Evolutionary conservation across 2,888 invertebrate species (phyloP), one percentile per base, ranked within the genome.

Genomic region (Cheilosia pagana): DNA sequence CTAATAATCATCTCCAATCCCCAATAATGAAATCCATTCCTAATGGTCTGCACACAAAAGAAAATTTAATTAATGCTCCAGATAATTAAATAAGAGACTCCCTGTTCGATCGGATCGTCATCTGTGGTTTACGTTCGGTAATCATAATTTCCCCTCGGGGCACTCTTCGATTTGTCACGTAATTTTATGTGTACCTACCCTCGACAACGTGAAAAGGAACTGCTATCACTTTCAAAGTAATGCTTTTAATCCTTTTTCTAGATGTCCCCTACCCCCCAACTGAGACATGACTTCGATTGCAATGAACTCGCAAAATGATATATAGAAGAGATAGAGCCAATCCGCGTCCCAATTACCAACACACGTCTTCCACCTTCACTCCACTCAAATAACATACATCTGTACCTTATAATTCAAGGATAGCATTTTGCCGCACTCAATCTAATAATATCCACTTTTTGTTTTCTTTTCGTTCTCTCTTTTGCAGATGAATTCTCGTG

Each of bases 401-500:
- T 23, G 10, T 35, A 16, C 10, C 53, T 74, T 63, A 63, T 45
- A 21, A 45, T 63, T 39, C 35, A 57, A 39, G 16, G 8, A 43
- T 43, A 62, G 63, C 63, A 52, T 52, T 31, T 43, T 45, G 16
- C 21, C 5, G 7, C 31, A 59, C 31, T 41, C 45, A 60, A 48
- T 25, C 55, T 23, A 41, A 57, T 19, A 41, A 25, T 23, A 28
- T 25, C 43, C 53, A 68, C 52, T 57, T 57, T 81, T 45, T 78
- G 28, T 67, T 16, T 59, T 75, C 74, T 87, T 88, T 88, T 88
- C 88, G 89, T 88, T 88, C 87, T 87, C 87, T 87, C 88, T 88
- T 93, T 50, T 94, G 82, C 94, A 97, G 95, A 96, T 96, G 94
- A 95, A 94, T 88, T 96, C 96, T 53, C 95, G 97, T 87, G 97